Base-by-base conservation (phyloP, 2,113 vertebrate genomes). In the Daubentonia madagascariensis region DNA sequence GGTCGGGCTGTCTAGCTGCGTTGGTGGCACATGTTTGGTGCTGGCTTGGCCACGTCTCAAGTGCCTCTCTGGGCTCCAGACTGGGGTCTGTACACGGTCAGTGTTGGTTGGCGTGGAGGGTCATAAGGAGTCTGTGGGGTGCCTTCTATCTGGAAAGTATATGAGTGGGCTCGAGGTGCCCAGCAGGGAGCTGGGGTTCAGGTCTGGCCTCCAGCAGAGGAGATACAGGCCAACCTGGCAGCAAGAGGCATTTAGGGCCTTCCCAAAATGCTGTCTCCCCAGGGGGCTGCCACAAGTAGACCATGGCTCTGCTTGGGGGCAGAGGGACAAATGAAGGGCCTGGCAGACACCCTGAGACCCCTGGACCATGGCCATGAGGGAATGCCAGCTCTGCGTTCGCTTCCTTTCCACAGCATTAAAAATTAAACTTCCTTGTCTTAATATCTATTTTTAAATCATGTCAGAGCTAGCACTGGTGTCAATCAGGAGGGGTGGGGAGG, bases 381-480 rank as follows among this genome's bases (percentile, higher is more conserved):
- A 85, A 95, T 93, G 85, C 88, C 65, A 84, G 89, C 67, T 94
- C 57, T 76, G n/a, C 89, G 83, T 81, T 96, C 92, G 61, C 96
- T 97, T 97, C 98, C 96, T 96, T 96, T 97, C 96, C 75, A 81
- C 92, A 97, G 93, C 97, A 98, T 98, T 98, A 98, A 98, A 98
- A 97, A 97, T 98, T 97, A 95, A 98, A 96, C 92, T 96, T 98
- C 97, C 94, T 97, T 95, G 96, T 97, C 97, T 98, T 98, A 96
- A 97, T 98, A 90, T 97, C 98, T 98, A 98, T 98, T 98, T 98
- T 98, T 98, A 97, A 98, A 98, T 97, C 95, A 81, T 96, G 96
- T 98, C 92, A 76, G 95, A 97, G 97, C 91, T 63, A 93, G 95
- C 89, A 68, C 32, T 96, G 86, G 86, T 98, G 96, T 97, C 97